Evolutionary conservation across 2,888 invertebrate species (phyloP).

Genomic region (Capitulum mitella): DNA sequence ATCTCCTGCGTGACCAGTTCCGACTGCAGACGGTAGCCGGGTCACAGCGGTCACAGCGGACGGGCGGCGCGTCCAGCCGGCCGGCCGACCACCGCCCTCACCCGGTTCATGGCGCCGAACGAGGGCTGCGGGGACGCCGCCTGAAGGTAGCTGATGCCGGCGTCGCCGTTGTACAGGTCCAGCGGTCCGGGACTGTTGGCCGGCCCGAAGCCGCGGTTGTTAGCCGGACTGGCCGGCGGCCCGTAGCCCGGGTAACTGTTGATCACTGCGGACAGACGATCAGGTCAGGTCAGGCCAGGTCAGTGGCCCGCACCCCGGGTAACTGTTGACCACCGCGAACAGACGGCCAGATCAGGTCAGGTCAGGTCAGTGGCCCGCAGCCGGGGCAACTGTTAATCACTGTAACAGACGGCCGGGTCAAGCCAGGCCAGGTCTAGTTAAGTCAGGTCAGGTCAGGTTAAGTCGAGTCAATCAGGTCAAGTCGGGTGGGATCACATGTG

Average conservation of each 20-base stretch:
- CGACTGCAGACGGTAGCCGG: no score
- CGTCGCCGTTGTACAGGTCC: conserved; percentile 78
- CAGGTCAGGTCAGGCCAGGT: background rate
- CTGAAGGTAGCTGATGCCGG: conserved; percentile 72
- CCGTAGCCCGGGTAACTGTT: conserved; percentile 67
- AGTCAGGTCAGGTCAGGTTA: background rate
- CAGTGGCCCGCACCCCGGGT: no score
- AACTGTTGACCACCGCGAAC: background rate
- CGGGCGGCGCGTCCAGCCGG: no score
- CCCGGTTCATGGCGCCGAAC: conserved; percentile 68
- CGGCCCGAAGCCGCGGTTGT: conserved; percentile 60
- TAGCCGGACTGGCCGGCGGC: conserved; percentile 47
- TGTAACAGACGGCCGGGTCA: conserved; percentile 45
- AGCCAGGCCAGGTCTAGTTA: background rate
- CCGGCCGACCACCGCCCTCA: no score
- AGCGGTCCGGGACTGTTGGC: conserved; percentile 89
- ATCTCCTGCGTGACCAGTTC: no score
- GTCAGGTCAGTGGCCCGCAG: conserved; percentile 44
- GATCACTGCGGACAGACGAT: conserved; percentile 67
- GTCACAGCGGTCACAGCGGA: no score
- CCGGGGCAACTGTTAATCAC: conserved; percentile 87
- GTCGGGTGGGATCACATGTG: no score
- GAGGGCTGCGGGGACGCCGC: conserved; percentile 93
- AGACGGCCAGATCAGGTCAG: background rate
- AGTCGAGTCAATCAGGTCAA: background rate